Evolutionary conservation across 2,113 vertebrate genomes (phyloP).

Genomic region (Cyprinodon brontotheroides): DNA sequence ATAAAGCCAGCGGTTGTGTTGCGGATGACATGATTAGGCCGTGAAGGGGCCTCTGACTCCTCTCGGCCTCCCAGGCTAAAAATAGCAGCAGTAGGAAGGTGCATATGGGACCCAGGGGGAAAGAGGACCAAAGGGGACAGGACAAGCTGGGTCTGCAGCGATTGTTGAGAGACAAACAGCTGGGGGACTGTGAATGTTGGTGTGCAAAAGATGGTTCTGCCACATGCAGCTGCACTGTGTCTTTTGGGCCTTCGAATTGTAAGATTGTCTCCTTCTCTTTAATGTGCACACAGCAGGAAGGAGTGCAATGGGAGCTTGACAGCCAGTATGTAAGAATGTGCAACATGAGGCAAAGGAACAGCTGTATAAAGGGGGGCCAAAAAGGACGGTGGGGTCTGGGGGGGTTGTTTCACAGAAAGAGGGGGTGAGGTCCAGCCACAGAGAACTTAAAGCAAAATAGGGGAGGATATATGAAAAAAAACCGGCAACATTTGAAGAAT

Average conservation of each 20-base stretch:
- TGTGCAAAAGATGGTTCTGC: slow-evolving; percentile 19
- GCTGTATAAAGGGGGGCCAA: slow-evolving; percentile 60
- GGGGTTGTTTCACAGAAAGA: slow-evolving; percentile 41
- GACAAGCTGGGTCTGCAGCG: slow-evolving; percentile 47
- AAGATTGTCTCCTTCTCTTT: slow-evolving; percentile 47
- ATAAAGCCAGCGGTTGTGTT: slow-evolving; percentile 43
- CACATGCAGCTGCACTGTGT: slow-evolving; percentile 74
- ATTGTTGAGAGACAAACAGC: slow-evolving; percentile 73
- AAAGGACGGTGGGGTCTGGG: neutral
- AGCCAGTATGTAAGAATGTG: slow-evolving; percentile 77
- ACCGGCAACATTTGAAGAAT: slow-evolving; percentile 12
- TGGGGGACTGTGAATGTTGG: slow-evolving; percentile 52
- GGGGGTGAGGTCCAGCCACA: slow-evolving; percentile 33
- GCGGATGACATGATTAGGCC: slow-evolving; percentile 59
- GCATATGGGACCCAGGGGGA: slow-evolving; percentile 50
- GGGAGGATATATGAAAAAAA: neutral
- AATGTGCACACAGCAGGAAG: slow-evolving; percentile 58
- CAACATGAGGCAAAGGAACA: slow-evolving; percentile 77
- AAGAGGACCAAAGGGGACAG: slow-evolving; percentile 29
- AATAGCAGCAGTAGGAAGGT: slow-evolving; percentile 73
- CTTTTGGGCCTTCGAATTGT: slow-evolving; percentile 68
- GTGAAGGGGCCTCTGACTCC: slow-evolving; percentile 41
- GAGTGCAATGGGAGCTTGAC: slow-evolving; percentile 72
- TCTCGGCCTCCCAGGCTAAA: slow-evolving; percentile 58
- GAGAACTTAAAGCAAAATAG: slow-evolving; percentile 23